Evolutionary conservation across 1,140 invertebrate species (phyloP), one percentile per base, ranked within the genome.

Genomic region (Aphelenchoides avenae): DNA sequence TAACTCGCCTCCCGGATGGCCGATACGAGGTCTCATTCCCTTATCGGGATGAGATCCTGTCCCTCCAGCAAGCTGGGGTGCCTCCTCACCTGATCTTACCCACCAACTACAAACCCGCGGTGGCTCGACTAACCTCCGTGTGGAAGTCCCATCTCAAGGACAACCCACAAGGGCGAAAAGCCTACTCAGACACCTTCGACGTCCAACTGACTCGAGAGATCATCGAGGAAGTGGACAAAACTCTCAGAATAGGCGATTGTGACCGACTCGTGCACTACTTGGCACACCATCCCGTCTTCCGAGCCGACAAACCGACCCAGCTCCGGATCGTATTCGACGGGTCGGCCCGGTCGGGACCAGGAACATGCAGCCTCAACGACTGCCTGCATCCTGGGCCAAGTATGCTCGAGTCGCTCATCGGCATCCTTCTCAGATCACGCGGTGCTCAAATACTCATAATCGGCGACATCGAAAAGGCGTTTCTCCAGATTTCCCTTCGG

Each of bases 261-360:
- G 3, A 20, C 2, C 30, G 29, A 3, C n/a, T 26, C 36, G 15
- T 6, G n/a, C 57, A 63, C 73, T 73, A 81, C 77, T 73, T 81
- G 9, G 78, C 80, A 3, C 80, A 81, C 70, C 79, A 81, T 33
- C 52, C 51, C 0, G 76, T 81, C n/a, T n/a, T n/a, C n/a, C n/a
- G n/a, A 15, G 43, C 44, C 15, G 65, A 61, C 24, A 64, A 61
- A n/a, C n/a, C n/a, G 18, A 34, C 42, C 11, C 71, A 78, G 58
- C 40, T 70, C 0, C 61, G 78, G 3, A 61, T 71, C 5, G 78
- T 79, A 4, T 78, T 77, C 50, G 76, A 79, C 50, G 70, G 64
- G 0, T 78, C 77, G 9, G 64, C 57, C 13, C 60, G 75, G 49
- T 41, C 60, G n/a, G n/a, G n/a, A 0, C 59, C 51, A 13, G 70